Evolutionary conservation across 2,888 invertebrate species (phyloP).

Genomic region (Ectemnius lituratus): DNA sequence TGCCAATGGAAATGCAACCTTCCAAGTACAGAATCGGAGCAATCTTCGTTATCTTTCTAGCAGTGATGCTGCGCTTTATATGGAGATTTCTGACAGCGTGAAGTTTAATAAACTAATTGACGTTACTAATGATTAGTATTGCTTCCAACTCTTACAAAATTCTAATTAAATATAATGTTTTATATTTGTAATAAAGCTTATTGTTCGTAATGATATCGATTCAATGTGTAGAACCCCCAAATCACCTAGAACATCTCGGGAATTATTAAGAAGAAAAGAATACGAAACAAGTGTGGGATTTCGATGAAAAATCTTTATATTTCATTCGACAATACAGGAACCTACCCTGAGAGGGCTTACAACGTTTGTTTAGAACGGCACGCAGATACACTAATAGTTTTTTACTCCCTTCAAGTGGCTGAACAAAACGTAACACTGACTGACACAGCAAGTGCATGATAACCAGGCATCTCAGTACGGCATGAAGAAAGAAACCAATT

Average conservation of each 20-base stretch:
- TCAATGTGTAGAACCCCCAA: too few relatives aligned
- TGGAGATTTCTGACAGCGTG: slow-evolving; percentile 71
- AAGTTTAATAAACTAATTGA: slow-evolving; percentile 9
- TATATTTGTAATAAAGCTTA: slow-evolving; percentile 15
- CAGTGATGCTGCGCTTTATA: slow-evolving; percentile 69
- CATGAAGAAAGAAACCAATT: slow-evolving; percentile 13
- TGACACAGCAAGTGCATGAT: slow-evolving; percentile 15
- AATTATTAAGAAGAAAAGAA: background rate
- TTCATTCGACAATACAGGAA: slow-evolving; percentile 63
- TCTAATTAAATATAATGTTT: slow-evolving; percentile 30
- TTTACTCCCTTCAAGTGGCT: slow-evolving; percentile 24
- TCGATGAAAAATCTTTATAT: slow-evolving; percentile 22
- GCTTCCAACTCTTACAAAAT: background rate
- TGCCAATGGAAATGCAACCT: slow-evolving; percentile 66
- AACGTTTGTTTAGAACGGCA: slow-evolving; percentile 55
- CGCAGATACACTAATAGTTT: slow-evolving; percentile 39
- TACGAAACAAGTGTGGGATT: slow-evolving; percentile 9
- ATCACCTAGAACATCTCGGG: too few relatives aligned
- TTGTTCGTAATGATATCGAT: background rate
- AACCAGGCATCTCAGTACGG: background rate
- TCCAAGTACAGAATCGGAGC: slow-evolving; percentile 68
- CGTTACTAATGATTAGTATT: slow-evolving; percentile 5
- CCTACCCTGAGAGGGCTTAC: slow-evolving; percentile 60
- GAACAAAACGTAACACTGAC: slow-evolving; percentile 39
- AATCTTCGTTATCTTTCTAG: slow-evolving; percentile 66